Evolutionary conservation across 2,797 vertebrate species (phyloP).

Genomic region (Sebastes itinus): DNA sequence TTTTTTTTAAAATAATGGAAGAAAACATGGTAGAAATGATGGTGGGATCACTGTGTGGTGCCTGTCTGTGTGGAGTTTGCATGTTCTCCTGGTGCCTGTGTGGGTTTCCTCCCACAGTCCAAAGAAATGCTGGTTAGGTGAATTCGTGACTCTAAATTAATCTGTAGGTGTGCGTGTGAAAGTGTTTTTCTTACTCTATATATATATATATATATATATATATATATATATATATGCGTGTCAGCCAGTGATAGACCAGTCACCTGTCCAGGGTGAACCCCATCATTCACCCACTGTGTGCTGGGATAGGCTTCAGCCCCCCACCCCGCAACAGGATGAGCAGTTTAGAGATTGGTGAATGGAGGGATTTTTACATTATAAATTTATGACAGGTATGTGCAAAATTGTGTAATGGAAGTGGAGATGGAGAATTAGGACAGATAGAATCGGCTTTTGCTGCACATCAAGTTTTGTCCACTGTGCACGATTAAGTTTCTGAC

Average conservation of each 20-base stretch:
- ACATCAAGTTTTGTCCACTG: neutral
- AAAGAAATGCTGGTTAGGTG: conserved; percentile 15
- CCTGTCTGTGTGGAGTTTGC: conserved; percentile 13
- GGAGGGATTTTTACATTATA: neutral
- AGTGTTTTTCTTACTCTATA: neutral
- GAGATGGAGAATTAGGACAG: neutral
- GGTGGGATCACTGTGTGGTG: neutral
- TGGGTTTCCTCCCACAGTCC: conserved; percentile 50
- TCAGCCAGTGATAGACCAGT: neutral
- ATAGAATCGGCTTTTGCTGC: neutral
- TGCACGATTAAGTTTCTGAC: neutral
- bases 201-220: neutral
- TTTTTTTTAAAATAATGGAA: neutral
- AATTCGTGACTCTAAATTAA: conserved; percentile 48
- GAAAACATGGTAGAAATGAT: neutral
- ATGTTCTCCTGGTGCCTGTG: conserved; percentile 39
- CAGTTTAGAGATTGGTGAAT: neutral
- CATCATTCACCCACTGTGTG: neutral
- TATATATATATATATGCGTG: neutral
- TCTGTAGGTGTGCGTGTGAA: conserved; percentile 14
- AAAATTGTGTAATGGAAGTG: neutral
- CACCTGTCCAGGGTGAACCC: neutral
- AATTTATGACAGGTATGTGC: neutral
- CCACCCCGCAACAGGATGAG: neutral
- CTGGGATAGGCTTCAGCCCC: neutral